Percentiles rank a stretch among this genome's conserved stretches.
Evolutionary conservation across 64 coral and sea anemone species (phyloP).

Genomic region (Trachythela sp.): DNA sequence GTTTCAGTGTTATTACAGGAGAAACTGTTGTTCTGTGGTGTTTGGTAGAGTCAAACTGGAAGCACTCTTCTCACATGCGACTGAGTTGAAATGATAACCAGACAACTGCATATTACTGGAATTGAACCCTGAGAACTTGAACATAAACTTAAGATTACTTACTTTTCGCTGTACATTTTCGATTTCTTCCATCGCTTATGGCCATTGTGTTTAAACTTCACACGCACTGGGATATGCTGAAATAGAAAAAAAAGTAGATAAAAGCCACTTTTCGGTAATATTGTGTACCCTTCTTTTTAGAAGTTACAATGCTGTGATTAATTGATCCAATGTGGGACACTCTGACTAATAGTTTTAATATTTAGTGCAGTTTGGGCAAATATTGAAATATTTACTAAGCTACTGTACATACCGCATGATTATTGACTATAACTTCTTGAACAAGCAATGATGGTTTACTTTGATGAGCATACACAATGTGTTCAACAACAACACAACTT

Average conservation of each 20-base stretch:
- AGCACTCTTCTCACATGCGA: too few species aligned
- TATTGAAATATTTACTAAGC: too few species aligned
- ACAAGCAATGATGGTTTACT: slow-evolving; percentile 68
- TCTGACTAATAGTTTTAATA: too few species aligned
- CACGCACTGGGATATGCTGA: slow-evolving; percentile 56
- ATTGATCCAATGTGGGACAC: too few species aligned
- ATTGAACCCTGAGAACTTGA: neutral
- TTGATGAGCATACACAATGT: slow-evolving; percentile 70
- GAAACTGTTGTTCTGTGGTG: too few species aligned
- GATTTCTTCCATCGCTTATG: slow-evolving; percentile 57
- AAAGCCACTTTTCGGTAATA: neutral
- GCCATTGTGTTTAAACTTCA: slow-evolving; percentile 45
- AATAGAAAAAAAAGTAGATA: neutral
- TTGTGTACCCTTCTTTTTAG: too few species aligned
- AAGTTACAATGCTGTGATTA: too few species aligned
- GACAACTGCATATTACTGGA: too few species aligned
- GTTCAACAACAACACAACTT: slow-evolving; percentile 69
- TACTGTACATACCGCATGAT: slow-evolving; percentile 69
- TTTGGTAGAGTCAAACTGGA: too few species aligned
- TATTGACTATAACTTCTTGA: slow-evolving; percentile 71
- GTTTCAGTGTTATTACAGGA: too few species aligned
- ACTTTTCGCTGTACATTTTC: slow-evolving; percentile 55
- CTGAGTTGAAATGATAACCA: too few species aligned
- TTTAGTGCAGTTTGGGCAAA: too few species aligned
- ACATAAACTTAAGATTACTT: neutral